These are phyloP conservation scores for Heterochromis multidens DNA, from an alignment of 2,113 vertebrate genomes.

Conservation along the genomic window DNA sequence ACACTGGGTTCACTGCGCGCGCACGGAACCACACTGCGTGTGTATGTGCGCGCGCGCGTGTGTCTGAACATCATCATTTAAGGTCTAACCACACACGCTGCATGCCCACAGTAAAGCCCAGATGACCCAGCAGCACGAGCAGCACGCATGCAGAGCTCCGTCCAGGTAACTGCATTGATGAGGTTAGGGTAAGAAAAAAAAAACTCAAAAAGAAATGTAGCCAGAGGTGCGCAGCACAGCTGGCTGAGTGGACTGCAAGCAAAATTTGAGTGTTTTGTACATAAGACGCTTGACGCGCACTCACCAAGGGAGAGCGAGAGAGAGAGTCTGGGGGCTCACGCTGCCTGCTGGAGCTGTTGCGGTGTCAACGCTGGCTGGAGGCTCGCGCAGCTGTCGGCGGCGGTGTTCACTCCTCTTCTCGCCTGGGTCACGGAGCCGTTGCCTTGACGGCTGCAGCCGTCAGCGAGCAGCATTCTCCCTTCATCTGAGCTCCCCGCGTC, in stretches of 20 bases:
- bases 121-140: conserved; percentile 57
- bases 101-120: conserved; percentile 51
- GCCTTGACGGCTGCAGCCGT: conserved; percentile 74
- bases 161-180: conserved; percentile 52
- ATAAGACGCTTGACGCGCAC: conserved; percentile 65
- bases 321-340: conserved; percentile 51
- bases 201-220: conserved; percentile 55
- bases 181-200: conserved; percentile 58
- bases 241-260: conserved; percentile 59
- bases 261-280: conserved; percentile 50
- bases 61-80: conserved; percentile 15
- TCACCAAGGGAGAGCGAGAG: conserved; percentile 67
- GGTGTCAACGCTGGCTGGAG: conserved; percentile 39
- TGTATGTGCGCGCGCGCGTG: background rate
- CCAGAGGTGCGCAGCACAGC: conserved; percentile 68
- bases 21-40: conserved; percentile 8
- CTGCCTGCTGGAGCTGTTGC: conserved; percentile 59
- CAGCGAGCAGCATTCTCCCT: conserved; percentile 78
- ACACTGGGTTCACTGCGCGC: conserved; percentile 24
- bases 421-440: conserved; percentile 75
- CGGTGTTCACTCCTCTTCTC: conserved; percentile 55
- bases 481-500: conserved; percentile 73
- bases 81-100: conserved; percentile 29
- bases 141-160: conserved; percentile 41
- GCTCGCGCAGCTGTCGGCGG: conserved; percentile 17